Conservation (phyloP, 2,888 invertebrate genomes). For the Polydrusus cervinus region DNA sequence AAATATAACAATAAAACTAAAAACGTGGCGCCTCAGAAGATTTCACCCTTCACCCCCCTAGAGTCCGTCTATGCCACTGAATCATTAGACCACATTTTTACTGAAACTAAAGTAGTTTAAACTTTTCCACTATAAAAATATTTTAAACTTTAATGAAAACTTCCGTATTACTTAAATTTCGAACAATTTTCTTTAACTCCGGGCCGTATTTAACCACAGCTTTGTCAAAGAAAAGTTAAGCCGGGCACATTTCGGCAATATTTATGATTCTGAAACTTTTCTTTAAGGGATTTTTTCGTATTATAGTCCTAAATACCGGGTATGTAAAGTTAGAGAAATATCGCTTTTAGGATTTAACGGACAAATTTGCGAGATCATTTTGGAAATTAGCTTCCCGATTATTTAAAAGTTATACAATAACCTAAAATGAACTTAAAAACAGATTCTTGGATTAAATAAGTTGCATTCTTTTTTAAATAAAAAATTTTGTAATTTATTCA, state of each 20-base stretch:
- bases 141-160: constrained; percentile 31
- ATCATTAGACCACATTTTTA: background rate
- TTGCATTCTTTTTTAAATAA: too few species aligned
- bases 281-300: constrained; percentile 23
- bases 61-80: too few species aligned
- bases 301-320: constrained; percentile 28
- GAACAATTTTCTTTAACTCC: constrained; percentile 26
- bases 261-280: constrained; percentile 34
- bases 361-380: constrained; percentile 1
- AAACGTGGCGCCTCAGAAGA: too few species aligned
- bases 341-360: constrained; percentile 3
- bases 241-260: constrained; percentile 32
- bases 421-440: too few species aligned
- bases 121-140: constrained; percentile 25
- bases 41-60: too few species aligned
- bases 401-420: background rate
- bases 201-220: constrained; percentile 31
- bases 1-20: too few species aligned
- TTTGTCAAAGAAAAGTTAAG: constrained; percentile 38
- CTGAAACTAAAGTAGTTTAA: constrained; percentile 16
- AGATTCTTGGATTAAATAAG: too few species aligned
- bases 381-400: background rate
- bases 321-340: constrained; percentile 9
- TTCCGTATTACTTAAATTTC: constrained; percentile 29
- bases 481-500: too few species aligned